Evolutionary conservation across 2,888 invertebrate species (phyloP), one percentile per base, ranked within the genome.

Genomic region (Sarcophaga caerulescens): DNA sequence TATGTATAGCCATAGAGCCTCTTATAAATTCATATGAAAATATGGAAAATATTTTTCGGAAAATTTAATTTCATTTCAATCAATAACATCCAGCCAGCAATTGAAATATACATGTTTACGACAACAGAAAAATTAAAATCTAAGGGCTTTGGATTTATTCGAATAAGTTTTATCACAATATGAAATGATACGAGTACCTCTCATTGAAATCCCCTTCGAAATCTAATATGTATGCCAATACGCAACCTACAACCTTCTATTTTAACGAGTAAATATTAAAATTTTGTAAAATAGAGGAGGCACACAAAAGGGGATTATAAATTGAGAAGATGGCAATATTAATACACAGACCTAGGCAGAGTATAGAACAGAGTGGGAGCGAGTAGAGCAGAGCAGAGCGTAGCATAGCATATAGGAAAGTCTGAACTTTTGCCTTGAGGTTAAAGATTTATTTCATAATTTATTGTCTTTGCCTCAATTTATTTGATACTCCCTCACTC

Each of bases 401-500:
- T 0, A 52, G 4, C 17, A 17, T 52, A 52, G 35, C 45, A 47
- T 17, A 47, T 21, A 21, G 2, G 44, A 23, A 6, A n/a, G 12
- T 57, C 25, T 52, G 45, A 60, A 63, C 52, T 77, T 68, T 71
- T 84, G 83, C 85, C 85, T 80, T 76, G 17, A 66, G 85, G 85
- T 77, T 74, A 77, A 76, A 83, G 57, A 76, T 77, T 76, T 66
- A 66, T 52, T 71, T 60, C 60, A 73, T 83, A 85, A 85, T 83
- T 82, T 85, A 85, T 83, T 80, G 83, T 80, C 80, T 85, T 68
- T 68, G 79, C 66, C 25, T 83, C 10, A 79, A 76, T 83, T 82
- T 76, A 71, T 80, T 76, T 75, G 47, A 65, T 75, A 70, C 63
- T 35, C 66, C 66, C n/a, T 68, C 45, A 21, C 68, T 57, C n/a